Evolutionary conservation across 2,797 vertebrate genomes (phyloP).

Genomic region (Tangara arthus): DNA sequence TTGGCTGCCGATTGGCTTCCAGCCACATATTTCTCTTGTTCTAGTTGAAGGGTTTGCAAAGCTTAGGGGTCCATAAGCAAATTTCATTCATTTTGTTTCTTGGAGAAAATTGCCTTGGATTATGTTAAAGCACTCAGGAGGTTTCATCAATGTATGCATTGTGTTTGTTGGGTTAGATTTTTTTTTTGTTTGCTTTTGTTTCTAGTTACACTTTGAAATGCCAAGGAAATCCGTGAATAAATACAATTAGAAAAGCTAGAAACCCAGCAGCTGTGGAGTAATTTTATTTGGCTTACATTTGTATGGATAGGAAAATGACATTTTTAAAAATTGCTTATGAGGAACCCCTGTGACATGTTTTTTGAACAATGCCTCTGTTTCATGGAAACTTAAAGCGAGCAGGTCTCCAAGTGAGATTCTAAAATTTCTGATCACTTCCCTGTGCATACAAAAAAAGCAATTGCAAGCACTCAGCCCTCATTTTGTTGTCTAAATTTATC

Average conservation of each 20-base stretch:
- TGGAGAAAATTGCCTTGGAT: slow-evolving; percentile 52
- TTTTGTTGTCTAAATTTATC: neutral
- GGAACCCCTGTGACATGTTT: neutral
- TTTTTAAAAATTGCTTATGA: neutral
- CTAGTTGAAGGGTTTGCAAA: slow-evolving; percentile 23
- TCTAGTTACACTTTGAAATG: slow-evolving; percentile 36
- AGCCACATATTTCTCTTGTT: slow-evolving; percentile 60
- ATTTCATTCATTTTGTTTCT: slow-evolving; percentile 58
- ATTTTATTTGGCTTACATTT: slow-evolving; percentile 41
- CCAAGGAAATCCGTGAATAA: slow-evolving; percentile 28
- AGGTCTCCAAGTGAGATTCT: neutral
- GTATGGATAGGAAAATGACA: neutral
- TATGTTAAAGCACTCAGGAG: slow-evolving; percentile 17
- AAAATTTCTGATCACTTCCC: neutral
- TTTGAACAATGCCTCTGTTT: neutral
- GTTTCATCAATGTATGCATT: slow-evolving; percentile 13
- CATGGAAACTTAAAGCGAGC: neutral
- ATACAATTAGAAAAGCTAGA: slow-evolving; percentile 49
- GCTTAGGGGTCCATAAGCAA: slow-evolving; percentile 42
- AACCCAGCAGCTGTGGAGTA: slow-evolving; percentile 14
- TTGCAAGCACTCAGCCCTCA: neutral
- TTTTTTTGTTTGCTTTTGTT: slow-evolving; percentile 44
- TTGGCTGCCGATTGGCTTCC: slow-evolving; percentile 63
- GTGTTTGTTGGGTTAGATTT: slow-evolving; percentile 11
- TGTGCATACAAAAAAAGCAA: neutral